These are phyloP conservation scores for Lacerta bilineata DNA, from an alignment of 2,797 vertebrate species.

Conservation along the genomic window DNA sequence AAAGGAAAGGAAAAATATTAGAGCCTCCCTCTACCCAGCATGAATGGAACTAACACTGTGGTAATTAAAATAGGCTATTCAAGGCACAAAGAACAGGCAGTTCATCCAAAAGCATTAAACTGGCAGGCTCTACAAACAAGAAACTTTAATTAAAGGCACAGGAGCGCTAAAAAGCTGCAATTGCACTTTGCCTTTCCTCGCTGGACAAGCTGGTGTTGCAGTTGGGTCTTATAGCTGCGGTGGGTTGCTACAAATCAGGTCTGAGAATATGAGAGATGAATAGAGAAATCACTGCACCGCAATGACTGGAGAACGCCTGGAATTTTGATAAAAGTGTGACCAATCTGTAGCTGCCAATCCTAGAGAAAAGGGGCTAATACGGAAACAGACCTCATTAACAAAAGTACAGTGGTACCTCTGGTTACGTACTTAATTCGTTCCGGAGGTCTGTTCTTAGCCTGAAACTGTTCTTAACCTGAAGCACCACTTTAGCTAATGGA, in stretches of 20 bases:
- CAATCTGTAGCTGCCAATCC: neutral
- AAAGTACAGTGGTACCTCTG: slow-evolving; percentile 20
- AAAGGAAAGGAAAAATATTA: neutral
- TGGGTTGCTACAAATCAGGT: neutral
- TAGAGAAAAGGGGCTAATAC: neutral
- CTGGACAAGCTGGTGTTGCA: neutral
- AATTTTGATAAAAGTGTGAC: neutral
- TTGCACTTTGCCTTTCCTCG: slow-evolving; percentile 3
- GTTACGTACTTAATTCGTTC: too few relatives aligned
- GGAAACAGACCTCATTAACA: slow-evolving; percentile 44
- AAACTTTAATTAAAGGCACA: neutral
- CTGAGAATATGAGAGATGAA: slow-evolving; percentile 10
- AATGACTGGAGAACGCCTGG: neutral
- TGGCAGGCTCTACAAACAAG: neutral
- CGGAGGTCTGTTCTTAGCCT: too few relatives aligned
- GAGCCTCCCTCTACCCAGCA: neutral
- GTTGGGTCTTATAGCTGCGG: neutral
- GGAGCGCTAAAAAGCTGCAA: neutral
- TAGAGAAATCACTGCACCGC: neutral
- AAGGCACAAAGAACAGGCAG: neutral
- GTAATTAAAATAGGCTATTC: neutral
- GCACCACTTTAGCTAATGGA: too few relatives aligned
- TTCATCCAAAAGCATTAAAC: neutral
- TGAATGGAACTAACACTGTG: neutral
- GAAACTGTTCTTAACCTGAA: too few relatives aligned